A percentile compares a stretch with the other conserved stretches of the same genome.
These are phyloP conservation scores for Xylocopa sonorina DNA, from an alignment of 1,140 invertebrate species.

Conservation along the genomic window DNA sequence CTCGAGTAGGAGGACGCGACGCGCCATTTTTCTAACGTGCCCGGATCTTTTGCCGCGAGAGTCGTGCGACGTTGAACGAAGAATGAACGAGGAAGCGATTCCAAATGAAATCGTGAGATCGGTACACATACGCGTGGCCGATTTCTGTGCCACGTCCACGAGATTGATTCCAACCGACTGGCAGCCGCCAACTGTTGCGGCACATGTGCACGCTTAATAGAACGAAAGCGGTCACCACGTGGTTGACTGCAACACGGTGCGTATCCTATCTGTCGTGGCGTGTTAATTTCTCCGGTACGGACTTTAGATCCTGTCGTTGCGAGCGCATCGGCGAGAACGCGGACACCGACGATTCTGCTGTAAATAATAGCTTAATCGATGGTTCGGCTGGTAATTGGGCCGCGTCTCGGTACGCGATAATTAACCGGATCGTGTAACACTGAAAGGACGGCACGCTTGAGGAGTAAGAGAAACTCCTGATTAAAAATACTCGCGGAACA, in stretches of 20 bases:
- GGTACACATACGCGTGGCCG: background rate
- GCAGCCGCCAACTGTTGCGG: constrained; percentile 15
- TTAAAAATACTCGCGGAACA: background rate
- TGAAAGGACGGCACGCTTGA: no score
- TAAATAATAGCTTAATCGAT: constrained; percentile 56
- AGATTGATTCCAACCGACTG: background rate
- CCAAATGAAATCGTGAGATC: background rate
- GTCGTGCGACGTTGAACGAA: no score
- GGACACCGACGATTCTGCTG: constrained; percentile 14
- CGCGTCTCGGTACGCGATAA: background rate
- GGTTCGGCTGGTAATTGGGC: constrained; percentile 51
- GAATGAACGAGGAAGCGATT: background rate
- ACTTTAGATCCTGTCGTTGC: constrained; percentile 20
- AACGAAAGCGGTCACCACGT: constrained; percentile 56
- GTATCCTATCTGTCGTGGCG: constrained; percentile 15
- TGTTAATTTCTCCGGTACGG: constrained; percentile 45
- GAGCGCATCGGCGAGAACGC: constrained; percentile 22
- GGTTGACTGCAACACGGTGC: constrained; percentile 37
- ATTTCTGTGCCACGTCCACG: background rate
- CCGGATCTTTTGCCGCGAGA: no score
- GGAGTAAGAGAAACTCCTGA: no score
- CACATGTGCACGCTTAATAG: constrained; percentile 11
- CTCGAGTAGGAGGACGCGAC: no score
- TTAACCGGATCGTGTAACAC: constrained; percentile 40
- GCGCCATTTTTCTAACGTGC: background rate